A percentile compares a stretch with the other conserved stretches of the same genome.
Conservation (phyloP, 2,888 invertebrate genomes). For the Netelia virgata region DNA sequence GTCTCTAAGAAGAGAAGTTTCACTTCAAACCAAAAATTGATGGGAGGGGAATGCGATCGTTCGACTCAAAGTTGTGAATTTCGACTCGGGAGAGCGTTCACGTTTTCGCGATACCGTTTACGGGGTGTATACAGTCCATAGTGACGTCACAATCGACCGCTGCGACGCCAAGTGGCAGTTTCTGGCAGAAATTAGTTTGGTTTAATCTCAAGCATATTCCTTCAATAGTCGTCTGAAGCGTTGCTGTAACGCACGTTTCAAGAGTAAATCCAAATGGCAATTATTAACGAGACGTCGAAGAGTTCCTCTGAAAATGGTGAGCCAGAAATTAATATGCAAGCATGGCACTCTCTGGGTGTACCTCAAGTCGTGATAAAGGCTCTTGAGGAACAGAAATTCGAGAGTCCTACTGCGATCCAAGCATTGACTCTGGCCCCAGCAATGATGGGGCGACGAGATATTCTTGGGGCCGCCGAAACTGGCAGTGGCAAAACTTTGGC, state of each 20-base stretch:
- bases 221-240: background rate
- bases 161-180: no score
- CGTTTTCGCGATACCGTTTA: no score
- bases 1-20: no score
- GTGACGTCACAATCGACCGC: no score
- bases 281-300: conserved; percentile 18
- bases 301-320: conserved; percentile 72
- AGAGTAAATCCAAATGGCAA: conserved; percentile 42
- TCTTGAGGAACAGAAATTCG: conserved; percentile 91
- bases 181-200: no score
- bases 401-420: conserved; percentile 96
- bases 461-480: conserved; percentile 99
- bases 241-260: background rate
- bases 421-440: conserved; percentile 92
- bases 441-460: conserved; percentile 94
- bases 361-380: conserved; percentile 90
- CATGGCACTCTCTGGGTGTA: conserved; percentile 90
- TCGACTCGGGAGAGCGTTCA: no score
- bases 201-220: background rate
- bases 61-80: no score
- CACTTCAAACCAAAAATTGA: no score
- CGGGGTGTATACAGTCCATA: no score
- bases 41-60: no score
- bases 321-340: conserved; percentile 86
- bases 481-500: conserved; percentile 99